Evolutionary conservation across 2,797 vertebrate genomes (phyloP).

Genomic region (Sciurus carolinensis): DNA sequence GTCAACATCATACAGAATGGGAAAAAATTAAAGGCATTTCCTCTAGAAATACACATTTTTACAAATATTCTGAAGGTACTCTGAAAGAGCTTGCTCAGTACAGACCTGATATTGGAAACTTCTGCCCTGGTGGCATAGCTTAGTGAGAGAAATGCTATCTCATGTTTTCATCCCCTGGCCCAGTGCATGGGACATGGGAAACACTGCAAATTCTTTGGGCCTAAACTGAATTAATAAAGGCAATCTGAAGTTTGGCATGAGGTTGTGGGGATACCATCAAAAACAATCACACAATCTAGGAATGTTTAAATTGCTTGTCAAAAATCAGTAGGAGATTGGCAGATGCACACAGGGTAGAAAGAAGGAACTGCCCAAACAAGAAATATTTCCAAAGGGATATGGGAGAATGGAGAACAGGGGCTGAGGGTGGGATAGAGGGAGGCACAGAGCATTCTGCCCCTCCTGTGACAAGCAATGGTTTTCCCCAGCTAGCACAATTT

Average conservation of each 20-base stretch:
- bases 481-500: not conserved
- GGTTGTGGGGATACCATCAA: not conserved
- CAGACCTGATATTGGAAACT: not conserved
- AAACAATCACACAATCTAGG: not conserved
- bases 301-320: not conserved
- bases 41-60: too few species aligned
- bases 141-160: not conserved
- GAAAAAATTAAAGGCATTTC: too few species aligned
- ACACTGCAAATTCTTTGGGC: too few species aligned
- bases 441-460: too few species aligned
- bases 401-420: not conserved
- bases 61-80: not conserved
- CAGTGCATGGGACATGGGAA: not conserved
- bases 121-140: not conserved
- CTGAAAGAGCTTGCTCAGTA: not conserved
- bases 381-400: not conserved
- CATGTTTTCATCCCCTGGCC: not conserved
- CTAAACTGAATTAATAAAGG: not conserved
- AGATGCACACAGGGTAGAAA: not conserved
- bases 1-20: too few species aligned
- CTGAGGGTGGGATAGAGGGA: too few species aligned
- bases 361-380: not conserved
- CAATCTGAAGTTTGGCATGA: not conserved
- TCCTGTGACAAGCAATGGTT: not conserved
- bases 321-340: not conserved